These are phyloP conservation scores for Pediacus dermestoides DNA, from an alignment of 2,888 invertebrate genomes.

Conservation along the genomic window DNA sequence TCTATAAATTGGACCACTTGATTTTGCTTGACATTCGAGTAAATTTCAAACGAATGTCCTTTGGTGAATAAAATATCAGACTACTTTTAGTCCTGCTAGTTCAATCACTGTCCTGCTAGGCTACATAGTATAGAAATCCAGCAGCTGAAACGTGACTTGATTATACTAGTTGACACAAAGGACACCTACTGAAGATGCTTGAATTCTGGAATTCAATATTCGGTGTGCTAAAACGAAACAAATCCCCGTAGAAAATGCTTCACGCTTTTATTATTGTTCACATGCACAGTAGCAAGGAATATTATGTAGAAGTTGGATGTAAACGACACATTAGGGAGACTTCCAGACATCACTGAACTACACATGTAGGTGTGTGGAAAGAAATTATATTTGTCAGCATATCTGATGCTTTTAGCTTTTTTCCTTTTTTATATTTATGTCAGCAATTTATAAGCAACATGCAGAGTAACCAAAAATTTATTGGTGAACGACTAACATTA, in stretches of 20 bases:
- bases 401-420: too few relatives aligned
- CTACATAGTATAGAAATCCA: conserved; percentile 28
- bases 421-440: too few relatives aligned
- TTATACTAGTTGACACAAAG: conserved; percentile 28
- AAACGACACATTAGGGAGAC: too few relatives aligned
- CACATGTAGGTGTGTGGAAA: too few relatives aligned
- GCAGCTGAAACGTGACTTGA: conserved; percentile 32
- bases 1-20: conserved; percentile 40
- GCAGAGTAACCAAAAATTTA: too few relatives aligned
- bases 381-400: too few relatives aligned
- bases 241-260: conserved; percentile 25
- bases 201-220: conserved; percentile 29
- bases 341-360: too few relatives aligned
- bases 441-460: too few relatives aligned
- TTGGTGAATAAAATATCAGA: conserved; percentile 46
- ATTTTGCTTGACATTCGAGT: conserved; percentile 37
- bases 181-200: conserved; percentile 13
- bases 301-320: too few relatives aligned
- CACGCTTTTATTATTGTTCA: too few relatives aligned
- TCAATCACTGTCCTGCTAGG: conserved; percentile 42
- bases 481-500: too few relatives aligned
- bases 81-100: conserved; percentile 35
- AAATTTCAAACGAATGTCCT: conserved; percentile 42
- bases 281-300: too few relatives aligned
- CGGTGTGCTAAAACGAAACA: conserved; percentile 27